These are phyloP conservation scores for Corvus cornix DNA, from an alignment of 2,113 vertebrate species.

Conservation along the genomic window DNA sequence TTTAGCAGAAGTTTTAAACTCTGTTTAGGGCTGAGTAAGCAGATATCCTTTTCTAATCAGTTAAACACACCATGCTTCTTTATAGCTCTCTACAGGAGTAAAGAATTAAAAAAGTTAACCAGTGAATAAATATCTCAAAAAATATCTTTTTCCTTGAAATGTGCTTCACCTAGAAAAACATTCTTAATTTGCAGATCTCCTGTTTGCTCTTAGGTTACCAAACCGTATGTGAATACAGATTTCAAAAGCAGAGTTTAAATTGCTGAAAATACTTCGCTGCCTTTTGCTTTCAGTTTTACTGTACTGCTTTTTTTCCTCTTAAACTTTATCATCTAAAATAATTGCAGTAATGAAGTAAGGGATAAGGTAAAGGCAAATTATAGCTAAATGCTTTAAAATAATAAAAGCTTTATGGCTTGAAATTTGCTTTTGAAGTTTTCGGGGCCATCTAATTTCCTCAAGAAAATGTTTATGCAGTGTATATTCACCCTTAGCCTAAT, in stretches of 20 bases:
- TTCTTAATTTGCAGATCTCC: neutral
- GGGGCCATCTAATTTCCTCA: neutral
- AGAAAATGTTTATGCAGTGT: neutral
- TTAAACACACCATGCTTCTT: neutral
- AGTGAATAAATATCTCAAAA: neutral
- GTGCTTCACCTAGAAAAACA: neutral
- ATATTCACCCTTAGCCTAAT: neutral
- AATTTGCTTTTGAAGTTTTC: neutral
- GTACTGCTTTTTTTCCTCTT: neutral
- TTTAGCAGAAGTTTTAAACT: constrained; percentile 30
- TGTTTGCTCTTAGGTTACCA: neutral
- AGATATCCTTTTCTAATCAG: neutral
- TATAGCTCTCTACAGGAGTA: neutral
- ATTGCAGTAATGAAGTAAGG: neutral
- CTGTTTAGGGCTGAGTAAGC: neutral
- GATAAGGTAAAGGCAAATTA: neutral
- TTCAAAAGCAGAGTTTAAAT: neutral
- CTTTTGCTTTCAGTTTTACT: neutral
- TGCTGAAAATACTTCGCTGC: neutral
- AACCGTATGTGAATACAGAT: neutral
- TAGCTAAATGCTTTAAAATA: neutral
- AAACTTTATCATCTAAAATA: neutral
- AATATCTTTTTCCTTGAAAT: neutral
- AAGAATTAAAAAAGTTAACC: neutral
- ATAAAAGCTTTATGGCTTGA: neutral